Percentiles rank a stretch among this genome's conserved stretches.
These are phyloP conservation scores for Metridium senile DNA, from an alignment of 92 coral and sea anemone genomes.

Conservation along the genomic window DNA sequence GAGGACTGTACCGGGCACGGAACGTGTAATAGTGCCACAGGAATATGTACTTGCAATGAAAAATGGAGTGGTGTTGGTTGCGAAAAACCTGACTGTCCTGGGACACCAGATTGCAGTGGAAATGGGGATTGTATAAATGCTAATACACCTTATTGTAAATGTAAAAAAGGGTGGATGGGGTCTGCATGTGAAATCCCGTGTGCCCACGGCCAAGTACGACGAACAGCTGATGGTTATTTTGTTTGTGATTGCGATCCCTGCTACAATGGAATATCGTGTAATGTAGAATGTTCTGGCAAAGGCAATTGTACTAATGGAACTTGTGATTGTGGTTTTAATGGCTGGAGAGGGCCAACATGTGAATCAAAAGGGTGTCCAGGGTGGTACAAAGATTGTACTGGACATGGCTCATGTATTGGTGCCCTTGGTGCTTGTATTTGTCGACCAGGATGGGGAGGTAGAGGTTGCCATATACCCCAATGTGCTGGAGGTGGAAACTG, in stretches of 20 bases:
- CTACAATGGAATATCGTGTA: constrained; percentile 54
- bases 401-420: constrained; percentile 67
- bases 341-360: constrained; percentile 70
- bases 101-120: constrained; percentile 58
- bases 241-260: constrained; percentile 51
- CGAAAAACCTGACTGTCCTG: constrained; percentile 57
- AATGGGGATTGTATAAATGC: constrained; percentile 54
- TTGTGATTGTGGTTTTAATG: constrained; percentile 72
- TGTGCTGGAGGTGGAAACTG: constrained; percentile 77
- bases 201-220: constrained; percentile 35
- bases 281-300: constrained; percentile 62
- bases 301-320: constrained; percentile 58
- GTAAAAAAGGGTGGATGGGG: constrained; percentile 60
- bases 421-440: constrained; percentile 54
- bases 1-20: constrained; percentile 73
- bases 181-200: constrained; percentile 58
- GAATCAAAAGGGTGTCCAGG: constrained; percentile 66
- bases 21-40: constrained; percentile 62
- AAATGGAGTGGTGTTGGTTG: constrained; percentile 68
- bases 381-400: constrained; percentile 67
- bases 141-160: constrained; percentile 42
- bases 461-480: constrained; percentile 63
- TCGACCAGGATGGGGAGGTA: constrained; percentile 71
- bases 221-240: constrained; percentile 23
- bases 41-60: constrained; percentile 49